phyloP scores from a whole-genome alignment of 2,113 vertebrate species.

The Rattus rattus region DNA sequence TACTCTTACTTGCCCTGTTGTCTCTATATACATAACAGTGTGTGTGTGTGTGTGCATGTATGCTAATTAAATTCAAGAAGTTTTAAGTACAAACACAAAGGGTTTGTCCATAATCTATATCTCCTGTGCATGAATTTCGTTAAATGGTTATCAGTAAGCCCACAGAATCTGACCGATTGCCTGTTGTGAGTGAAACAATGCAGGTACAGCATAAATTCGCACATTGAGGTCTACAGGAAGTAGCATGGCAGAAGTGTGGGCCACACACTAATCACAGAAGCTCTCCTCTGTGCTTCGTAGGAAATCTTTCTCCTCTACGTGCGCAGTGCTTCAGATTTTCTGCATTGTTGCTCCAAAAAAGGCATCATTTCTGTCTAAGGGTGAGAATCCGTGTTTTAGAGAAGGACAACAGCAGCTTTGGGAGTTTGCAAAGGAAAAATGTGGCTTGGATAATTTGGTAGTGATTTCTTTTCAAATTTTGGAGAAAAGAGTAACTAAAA shows the following conservation, averaged over 20 bases:
- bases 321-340: not conserved
- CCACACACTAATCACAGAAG: not conserved
- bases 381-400: slow-evolving; percentile 30
- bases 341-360: not conserved
- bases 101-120: no score
- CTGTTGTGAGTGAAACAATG: not conserved
- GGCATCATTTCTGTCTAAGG: slow-evolving; percentile 36
- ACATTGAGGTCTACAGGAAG: not conserved
- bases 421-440: slow-evolving; percentile 55
- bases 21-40: no score
- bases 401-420: not conserved
- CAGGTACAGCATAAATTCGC: not conserved
- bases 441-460: slow-evolving; percentile 57
- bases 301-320: slow-evolving; percentile 14
- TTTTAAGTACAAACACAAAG: not conserved
- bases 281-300: not conserved
- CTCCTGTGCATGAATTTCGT: not conserved
- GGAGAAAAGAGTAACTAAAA: slow-evolving; percentile 64
- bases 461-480: slow-evolving; percentile 75
- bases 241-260: not conserved
- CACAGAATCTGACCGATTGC: not conserved
- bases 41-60: no score
- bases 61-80: not conserved
- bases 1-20: not conserved
- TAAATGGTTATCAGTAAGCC: not conserved